Evolutionary conservation across 37 sponge, comb jelly and placozoan genomes (phyloP), one percentile per base, ranked within the genome.

Genomic region (Agelas oroides): DNA sequence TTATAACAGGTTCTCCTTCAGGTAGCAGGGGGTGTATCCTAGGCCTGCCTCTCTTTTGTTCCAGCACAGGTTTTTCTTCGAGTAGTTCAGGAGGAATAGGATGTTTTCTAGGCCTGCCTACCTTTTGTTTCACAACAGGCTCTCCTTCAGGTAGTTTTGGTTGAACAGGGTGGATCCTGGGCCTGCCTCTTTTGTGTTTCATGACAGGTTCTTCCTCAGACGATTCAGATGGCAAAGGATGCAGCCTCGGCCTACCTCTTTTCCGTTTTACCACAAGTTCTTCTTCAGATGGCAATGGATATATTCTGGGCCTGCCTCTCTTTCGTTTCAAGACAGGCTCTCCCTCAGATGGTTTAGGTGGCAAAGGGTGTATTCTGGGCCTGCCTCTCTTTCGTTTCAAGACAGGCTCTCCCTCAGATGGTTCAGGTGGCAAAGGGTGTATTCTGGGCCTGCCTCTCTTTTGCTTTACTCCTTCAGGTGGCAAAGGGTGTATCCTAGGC

Each of bases 221-320:
- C 6, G 46, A 8, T 46, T 46, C 46, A 12, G 46, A 8, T 46
- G 17, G n/a, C 1, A 28, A 1, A 6, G 81, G 81, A n/a, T 70
- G 28, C 31, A 46, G 63, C 25, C n/a, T 62, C 13, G 84, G 84
- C 20, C 83, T 61, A 33, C 83, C 83, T 32, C 69, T 27, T 3
- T 31, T 31, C 28, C 69, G 31, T 12, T 67, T 67, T 8, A 67
- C 69, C 2, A 33, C 35, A 32, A 3, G 31, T 31, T 33, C 69
- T 32, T 12, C 57, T 1, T 56, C 75, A 0, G 57, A 58, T 23
- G 27, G 63, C 34, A 67, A 14, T 30, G 68, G 68, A 6, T 79
- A 6, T 63, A 71, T 84, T 36, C 34, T 84, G 46, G 46, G 46
- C 46, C 46, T 46, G 6, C 46, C 46, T 46, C 8, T 46, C 46